These are phyloP conservation scores for Drosophila incognita DNA, from an alignment of 2,888 invertebrate species.

Conservation along the genomic window DNA sequence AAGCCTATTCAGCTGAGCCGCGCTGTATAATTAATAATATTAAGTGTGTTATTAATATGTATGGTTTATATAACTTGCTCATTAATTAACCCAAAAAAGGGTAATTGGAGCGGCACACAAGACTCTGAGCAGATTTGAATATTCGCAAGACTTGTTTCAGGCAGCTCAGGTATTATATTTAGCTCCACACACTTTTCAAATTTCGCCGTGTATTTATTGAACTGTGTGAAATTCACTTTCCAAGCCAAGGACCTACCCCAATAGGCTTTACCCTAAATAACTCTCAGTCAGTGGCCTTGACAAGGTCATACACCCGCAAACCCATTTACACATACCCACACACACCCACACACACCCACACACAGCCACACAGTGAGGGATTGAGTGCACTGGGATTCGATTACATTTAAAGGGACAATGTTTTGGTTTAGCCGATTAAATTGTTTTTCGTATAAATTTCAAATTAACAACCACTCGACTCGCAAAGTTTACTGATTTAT, in stretches of 20 bases:
- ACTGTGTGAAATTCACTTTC: slow-evolving; percentile 13
- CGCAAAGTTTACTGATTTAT: slow-evolving; percentile 76
- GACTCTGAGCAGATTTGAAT: neutral
- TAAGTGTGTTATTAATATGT: neutral
- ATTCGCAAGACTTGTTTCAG: neutral
- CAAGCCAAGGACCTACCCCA: slow-evolving; percentile 53
- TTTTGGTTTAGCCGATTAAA: slow-evolving; percentile 71
- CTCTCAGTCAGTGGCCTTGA: slow-evolving; percentile 40
- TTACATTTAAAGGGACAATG: slow-evolving; percentile 33
- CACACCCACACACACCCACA: neutral
- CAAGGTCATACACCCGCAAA: slow-evolving; percentile 56
- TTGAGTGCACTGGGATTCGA: slow-evolving; percentile 6
- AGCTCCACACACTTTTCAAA: neutral
- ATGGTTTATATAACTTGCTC: neutral
- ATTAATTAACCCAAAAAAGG: neutral
- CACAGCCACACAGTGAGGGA: neutral
- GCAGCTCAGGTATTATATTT: slow-evolving; percentile 7
- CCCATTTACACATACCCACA: slow-evolving; percentile 15
- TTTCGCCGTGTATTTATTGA: slow-evolving; percentile 8
- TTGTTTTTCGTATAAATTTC: slow-evolving; percentile 81
- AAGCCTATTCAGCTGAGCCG: neutral
- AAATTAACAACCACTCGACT: slow-evolving; percentile 77
- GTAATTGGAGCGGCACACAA: neutral
- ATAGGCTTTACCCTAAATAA: slow-evolving; percentile 27
- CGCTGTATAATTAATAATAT: neutral